A percentile compares a stretch with the other conserved stretches of the same genome.
Evolutionary conservation across 2,888 invertebrate genomes (phyloP).

Genomic region (Gymnocheta viridis): DNA sequence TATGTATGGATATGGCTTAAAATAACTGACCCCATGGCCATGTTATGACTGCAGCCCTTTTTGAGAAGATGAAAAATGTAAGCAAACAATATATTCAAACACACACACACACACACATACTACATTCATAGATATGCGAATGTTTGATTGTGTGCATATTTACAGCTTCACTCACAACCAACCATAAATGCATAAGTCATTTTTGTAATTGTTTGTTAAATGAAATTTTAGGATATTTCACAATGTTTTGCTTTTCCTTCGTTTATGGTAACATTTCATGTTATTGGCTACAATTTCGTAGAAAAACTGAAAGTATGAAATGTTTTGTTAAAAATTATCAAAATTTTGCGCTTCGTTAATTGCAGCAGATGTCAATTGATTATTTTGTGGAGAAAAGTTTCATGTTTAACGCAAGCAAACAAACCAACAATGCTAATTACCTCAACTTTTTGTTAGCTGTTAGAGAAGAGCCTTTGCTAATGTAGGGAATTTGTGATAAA

Average conservation of each 20-base stretch:
- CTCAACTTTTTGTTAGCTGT: neutral
- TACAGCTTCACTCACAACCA: neutral
- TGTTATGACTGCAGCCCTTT: constrained; percentile 53
- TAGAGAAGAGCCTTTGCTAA: neutral
- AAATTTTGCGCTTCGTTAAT: constrained; percentile 80
- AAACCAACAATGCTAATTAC: constrained; percentile 67
- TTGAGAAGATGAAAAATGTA: constrained; percentile 64
- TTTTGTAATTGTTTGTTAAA: constrained; percentile 40
- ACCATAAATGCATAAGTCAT: constrained; percentile 60
- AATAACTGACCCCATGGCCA: constrained; percentile 62
- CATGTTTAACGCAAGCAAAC: constrained; percentile 28
- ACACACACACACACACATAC: neutral
- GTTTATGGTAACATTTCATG: constrained; percentile 11
- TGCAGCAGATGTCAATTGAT: constrained; percentile 76
- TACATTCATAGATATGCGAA: no score
- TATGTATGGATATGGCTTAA: constrained; percentile 65
- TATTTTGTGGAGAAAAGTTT: constrained; percentile 25
- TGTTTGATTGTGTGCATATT: constrained; percentile 8
- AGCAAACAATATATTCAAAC: constrained; percentile 46
- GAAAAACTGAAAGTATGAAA: neutral
- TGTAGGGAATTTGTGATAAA: neutral
- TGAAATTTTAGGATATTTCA: constrained; percentile 75
- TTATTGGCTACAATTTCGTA: constrained; percentile 27
- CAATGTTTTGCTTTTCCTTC: neutral
- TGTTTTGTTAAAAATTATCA: constrained; percentile 72